Percentiles rank a stretch among this genome's conserved stretches.
These are phyloP conservation scores for Troglohyphantes excavatus DNA, from an alignment of 2,888 invertebrate species.

Conservation along the genomic window DNA sequence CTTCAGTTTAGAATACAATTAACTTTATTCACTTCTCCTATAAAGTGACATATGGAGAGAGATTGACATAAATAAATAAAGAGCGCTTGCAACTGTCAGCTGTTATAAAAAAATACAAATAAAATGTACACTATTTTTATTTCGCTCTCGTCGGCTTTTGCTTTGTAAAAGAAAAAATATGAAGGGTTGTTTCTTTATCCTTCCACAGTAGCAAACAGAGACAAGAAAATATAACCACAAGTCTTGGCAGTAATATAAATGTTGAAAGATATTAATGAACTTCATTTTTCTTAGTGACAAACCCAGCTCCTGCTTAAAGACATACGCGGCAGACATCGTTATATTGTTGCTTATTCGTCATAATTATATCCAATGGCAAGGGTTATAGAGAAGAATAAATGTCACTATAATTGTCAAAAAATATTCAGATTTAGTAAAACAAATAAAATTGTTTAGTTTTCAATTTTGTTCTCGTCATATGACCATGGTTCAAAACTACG, in stretches of 20 bases:
- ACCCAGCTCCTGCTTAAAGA: no score
- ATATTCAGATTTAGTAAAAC: no score
- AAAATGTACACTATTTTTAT: slow-evolving; percentile 12
- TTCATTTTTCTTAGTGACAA: slow-evolving; percentile 16
- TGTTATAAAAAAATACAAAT: background rate
- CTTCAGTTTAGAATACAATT: no score
- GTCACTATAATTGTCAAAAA: no score
- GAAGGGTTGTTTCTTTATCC: background rate
- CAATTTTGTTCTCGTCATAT: no score
- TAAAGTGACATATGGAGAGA: background rate
- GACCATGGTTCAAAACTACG: no score
- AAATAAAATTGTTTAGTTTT: no score
- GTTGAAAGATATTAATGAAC: background rate
- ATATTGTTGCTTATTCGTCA: no score
- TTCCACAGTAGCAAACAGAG: background rate
- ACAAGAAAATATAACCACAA: background rate
- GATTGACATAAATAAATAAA: background rate
- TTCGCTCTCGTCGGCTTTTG: background rate
- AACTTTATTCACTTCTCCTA: no score
- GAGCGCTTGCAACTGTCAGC: background rate
- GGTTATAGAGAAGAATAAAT: no score
- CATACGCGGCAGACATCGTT: no score
- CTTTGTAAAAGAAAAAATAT: slow-evolving; percentile 7
- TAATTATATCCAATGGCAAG: no score
- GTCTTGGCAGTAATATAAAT: slow-evolving; percentile 20